Evolutionary conservation across 2,113 vertebrate species (phyloP), one percentile per base, ranked within the genome.

Genomic region (Hypomesus transpacificus): DNA sequence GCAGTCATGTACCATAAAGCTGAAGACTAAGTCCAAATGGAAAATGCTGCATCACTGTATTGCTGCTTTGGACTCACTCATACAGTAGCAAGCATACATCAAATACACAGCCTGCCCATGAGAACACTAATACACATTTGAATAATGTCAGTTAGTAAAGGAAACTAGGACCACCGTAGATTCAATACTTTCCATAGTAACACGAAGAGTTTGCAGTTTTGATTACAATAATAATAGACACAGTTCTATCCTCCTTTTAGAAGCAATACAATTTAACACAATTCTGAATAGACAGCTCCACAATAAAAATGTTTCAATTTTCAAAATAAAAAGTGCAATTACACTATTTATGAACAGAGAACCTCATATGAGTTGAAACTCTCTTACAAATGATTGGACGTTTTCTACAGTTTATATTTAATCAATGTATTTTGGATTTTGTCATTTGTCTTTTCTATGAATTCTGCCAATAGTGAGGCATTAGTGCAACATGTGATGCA

Each of bases 261-360:
- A 71, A 64, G 70, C 59, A 64, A 54, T 71, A 71, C 31, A 50
- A 39, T 65, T 65, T n/a, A 65, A 65, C 21, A 6, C 69, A 62
- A 71, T 24, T 69, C 61, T 9, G 18, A 28, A 53, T 34, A 63
- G 4, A 61, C 53, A 73, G 60, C n/a, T 59, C 24, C 46, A 62
- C 58, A 61, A 50, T 11, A 62, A 51, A 71, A 17, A 61, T 61
- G 18, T 20, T 51, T 20, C 31, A 65, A 22, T 16, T 65, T 65
- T 9, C 28, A 46, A 65, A 14, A 65, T 14, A 61, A 9, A 62
- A 71, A 52, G 69, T 62, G 46, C 59, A 62, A 62, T 60, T 61
- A 52, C 59, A 14, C 20, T 28, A 65, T 67, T 62, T 13, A n/a
- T 65, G 18, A 21, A 59, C 63, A 66, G 17, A 66, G 60, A 52